A percentile compares a stretch with the other conserved stretches of the same genome.
These are phyloP conservation scores for Zygogramma bicolorata DNA, from an alignment of 2,888 invertebrate species.

Conservation along the genomic window DNA sequence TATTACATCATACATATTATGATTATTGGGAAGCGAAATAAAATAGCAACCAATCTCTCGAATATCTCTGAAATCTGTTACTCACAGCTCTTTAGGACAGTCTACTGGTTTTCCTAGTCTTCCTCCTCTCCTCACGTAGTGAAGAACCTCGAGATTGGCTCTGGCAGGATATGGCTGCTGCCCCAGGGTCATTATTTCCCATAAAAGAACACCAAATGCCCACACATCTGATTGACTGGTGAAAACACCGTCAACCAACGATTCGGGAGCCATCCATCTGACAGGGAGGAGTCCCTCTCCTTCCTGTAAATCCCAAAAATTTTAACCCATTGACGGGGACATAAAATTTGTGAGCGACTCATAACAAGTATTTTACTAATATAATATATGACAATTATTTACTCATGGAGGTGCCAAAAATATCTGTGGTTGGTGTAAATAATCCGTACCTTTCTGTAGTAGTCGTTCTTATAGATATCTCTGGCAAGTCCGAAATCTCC, in stretches of 20 bases:
- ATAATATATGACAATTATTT: neutral
- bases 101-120: constrained; percentile 84
- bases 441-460: constrained; percentile 81
- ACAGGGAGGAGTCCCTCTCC: constrained; percentile 92
- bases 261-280: constrained; percentile 98
- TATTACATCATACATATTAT: too few species aligned
- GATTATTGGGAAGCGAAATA: too few species aligned
- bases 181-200: constrained; percentile 97
- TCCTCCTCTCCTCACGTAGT: constrained; percentile 90
- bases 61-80: constrained; percentile 49
- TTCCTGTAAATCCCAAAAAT: constrained; percentile 51
- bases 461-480: constrained; percentile 97
- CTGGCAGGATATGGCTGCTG: constrained; percentile 97
- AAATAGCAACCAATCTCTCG: too few species aligned
- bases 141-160: constrained; percentile 91
- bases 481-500: constrained; percentile 97
- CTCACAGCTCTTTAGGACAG: constrained; percentile 86
- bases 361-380: too few species aligned
- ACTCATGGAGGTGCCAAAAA: neutral
- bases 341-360: too few species aligned
- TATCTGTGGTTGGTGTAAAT: too few species aligned
- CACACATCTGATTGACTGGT: constrained; percentile 97
- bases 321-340: too few species aligned
- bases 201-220: constrained; percentile 93
- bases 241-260: constrained; percentile 94